Percentiles rank a stretch among this genome's conserved stretches.
Conservation (phyloP, 37 sponge, comb jelly and placozoan species). For the Crambe crambe region DNA sequence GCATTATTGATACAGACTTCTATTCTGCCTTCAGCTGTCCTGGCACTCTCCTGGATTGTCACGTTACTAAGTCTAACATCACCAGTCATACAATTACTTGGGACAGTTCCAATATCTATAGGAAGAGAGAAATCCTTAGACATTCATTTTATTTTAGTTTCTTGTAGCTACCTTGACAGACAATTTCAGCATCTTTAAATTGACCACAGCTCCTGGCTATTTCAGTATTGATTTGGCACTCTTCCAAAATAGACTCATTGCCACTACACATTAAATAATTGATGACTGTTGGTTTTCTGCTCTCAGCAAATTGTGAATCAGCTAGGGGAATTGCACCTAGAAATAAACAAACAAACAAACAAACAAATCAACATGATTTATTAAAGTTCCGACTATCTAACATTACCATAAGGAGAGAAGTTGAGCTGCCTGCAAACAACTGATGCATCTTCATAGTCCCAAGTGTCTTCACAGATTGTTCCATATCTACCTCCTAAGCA, state of each 20-base stretch:
- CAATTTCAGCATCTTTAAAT: conserved; percentile 29
- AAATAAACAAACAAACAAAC: not conserved
- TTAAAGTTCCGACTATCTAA: not conserved
- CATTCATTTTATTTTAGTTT: too few relatives aligned
- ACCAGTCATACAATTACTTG: conserved; percentile 19
- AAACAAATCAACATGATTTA: not conserved
- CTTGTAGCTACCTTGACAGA: conserved; percentile 31
- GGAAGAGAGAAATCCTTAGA: too few relatives aligned
- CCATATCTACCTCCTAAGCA: conserved; percentile 26
- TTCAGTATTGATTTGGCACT: conserved; percentile 8
- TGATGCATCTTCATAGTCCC: conserved; percentile 30
- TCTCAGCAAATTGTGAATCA: not conserved
- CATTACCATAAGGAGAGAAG: conserved; percentile 40
- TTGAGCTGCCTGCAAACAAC: conserved; percentile 36
- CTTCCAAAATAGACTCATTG: not conserved
- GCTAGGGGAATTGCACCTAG: conserved; percentile 11
- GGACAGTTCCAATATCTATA: not conserved
- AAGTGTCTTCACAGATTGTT: conserved; percentile 29
- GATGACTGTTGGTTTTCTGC: not conserved
- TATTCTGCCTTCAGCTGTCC: conserved; percentile 30
- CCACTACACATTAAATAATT: conserved; percentile 10
- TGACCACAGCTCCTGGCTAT: conserved; percentile 7
- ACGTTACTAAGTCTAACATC: conserved; percentile 19
- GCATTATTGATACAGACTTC: conserved; percentile 59
- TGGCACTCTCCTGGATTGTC: not conserved